Evolutionary conservation across 1,140 invertebrate species (phyloP), one percentile per base, ranked within the genome.

Genomic region (Bombus difficillimus): DNA sequence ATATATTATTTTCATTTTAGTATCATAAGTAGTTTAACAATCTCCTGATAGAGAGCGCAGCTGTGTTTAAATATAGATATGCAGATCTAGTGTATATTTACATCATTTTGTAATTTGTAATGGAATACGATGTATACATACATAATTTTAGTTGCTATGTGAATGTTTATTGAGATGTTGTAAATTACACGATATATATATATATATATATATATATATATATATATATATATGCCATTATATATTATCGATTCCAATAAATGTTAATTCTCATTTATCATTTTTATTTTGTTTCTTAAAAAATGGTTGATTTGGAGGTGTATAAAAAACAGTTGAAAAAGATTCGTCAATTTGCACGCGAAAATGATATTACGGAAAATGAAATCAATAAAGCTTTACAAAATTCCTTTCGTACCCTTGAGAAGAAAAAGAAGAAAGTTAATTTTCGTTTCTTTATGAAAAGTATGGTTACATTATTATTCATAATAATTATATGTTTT

Each of bases 361-460:
- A 93, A 39, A 92, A 93, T 86, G 88, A 93, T 47, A 93, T 97
- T 62, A 94, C 93, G 18, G 95, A 96, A 75, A 91, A 94, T 15
- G 95, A 96, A 92, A 95, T 96, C 62, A 92, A 95, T 85, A 87
- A 93, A 92, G 93, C 96, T 73, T 96, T 96, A 85, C 93, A 95
- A 75, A 93, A 96, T 74, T 95, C 95, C 69, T 94, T 97, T 53
- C 83, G 13, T 92, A 94, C 85, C 80, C 86, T 79, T 59, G 76
- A 76, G 91, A 85, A 10, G 79, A 89, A 47, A 43, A 91, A 10
- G 66, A 43, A 72, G 59, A 75, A 80, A 28, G 81, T 53, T 72
- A 79, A 66, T 86, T 77, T 47, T 57, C 88, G 1, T 62, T 89
- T 10, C 91, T 89, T 91, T 73, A 10, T 37, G n/a, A 84, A 79